These are phyloP conservation scores for Ecdyonurus torrentis DNA, from an alignment of 2,888 invertebrate genomes.

Conservation along the genomic window DNA sequence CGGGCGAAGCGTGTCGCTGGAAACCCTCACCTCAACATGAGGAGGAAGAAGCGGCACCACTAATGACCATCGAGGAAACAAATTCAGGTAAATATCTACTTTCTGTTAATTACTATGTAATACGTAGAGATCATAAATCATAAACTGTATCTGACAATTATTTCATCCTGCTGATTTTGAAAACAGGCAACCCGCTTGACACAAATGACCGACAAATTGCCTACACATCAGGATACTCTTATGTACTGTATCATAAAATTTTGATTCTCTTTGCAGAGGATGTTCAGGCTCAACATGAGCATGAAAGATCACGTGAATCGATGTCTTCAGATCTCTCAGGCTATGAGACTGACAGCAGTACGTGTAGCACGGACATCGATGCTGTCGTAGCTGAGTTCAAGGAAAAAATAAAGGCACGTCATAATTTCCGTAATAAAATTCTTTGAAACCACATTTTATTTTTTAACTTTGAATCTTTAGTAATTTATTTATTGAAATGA, in stretches of 20 bases:
- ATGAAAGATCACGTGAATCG: not conserved
- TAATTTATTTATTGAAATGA: slow-evolving; percentile 13
- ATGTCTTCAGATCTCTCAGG: slow-evolving; percentile 14
- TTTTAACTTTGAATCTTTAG: not conserved
- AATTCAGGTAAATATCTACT: too few species aligned
- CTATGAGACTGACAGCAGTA: slow-evolving; percentile 24
- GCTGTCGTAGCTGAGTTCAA: slow-evolving; percentile 60
- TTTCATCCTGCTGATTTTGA: too few species aligned
- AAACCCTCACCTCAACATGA: not conserved
- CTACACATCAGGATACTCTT: too few species aligned
- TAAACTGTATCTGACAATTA: too few species aligned
- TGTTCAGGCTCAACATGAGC: too few species aligned
- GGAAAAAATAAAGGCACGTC: slow-evolving; percentile 44
- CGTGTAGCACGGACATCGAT: slow-evolving; percentile 59
- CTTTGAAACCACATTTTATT: not conserved
- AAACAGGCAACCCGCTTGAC: too few species aligned
- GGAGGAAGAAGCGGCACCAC: not conserved
- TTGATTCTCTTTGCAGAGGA: too few species aligned
- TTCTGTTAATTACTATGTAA: too few species aligned
- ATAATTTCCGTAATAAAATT: too few species aligned
- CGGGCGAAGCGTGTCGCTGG: not conserved
- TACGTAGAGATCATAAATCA: too few species aligned
- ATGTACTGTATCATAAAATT: too few species aligned
- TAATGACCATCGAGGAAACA: not conserved
- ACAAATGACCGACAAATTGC: too few species aligned